Evolutionary conservation across 2,888 invertebrate species (phyloP).

Genomic region (Apotomis betuletana): DNA sequence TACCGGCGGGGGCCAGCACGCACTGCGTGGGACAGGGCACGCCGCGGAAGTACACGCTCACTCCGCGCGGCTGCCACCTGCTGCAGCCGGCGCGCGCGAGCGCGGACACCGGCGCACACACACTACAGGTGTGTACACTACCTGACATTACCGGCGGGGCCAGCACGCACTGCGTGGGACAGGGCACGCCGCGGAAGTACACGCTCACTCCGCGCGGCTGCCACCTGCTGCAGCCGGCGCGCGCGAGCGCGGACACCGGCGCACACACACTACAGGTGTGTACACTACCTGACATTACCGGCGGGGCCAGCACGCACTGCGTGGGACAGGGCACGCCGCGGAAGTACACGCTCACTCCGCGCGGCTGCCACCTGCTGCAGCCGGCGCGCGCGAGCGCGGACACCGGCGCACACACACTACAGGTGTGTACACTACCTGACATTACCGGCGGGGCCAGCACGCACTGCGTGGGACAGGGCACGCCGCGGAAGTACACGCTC

Average conservation of each 20-base stretch:
- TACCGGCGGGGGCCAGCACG: conserved; percentile 86
- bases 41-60: conserved; percentile 87
- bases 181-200: conserved; percentile 85
- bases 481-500: conserved; percentile 87
- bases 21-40: conserved; percentile 87
- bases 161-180: conserved; percentile 89
- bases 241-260: conserved; percentile 51
- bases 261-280: conserved; percentile 49
- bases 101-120: conserved; percentile 49
- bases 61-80: conserved; percentile 91
- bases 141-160: conserved; percentile 84
- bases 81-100: conserved; percentile 78
- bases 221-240: conserved; percentile 86
- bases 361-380: conserved; percentile 91
- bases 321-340: conserved; percentile 85
- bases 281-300: conserved; percentile 63
- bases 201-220: conserved; percentile 90
- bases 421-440: conserved; percentile 50
- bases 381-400: conserved; percentile 56
- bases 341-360: conserved; percentile 87
- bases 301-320: conserved; percentile 89
- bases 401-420: conserved; percentile 45
- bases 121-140: conserved; percentile 49
- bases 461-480: conserved; percentile 87
- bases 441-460: conserved; percentile 86